phyloP scores from a whole-genome alignment of 1,140 invertebrate genomes.

The Trichonephila clavata region DNA sequence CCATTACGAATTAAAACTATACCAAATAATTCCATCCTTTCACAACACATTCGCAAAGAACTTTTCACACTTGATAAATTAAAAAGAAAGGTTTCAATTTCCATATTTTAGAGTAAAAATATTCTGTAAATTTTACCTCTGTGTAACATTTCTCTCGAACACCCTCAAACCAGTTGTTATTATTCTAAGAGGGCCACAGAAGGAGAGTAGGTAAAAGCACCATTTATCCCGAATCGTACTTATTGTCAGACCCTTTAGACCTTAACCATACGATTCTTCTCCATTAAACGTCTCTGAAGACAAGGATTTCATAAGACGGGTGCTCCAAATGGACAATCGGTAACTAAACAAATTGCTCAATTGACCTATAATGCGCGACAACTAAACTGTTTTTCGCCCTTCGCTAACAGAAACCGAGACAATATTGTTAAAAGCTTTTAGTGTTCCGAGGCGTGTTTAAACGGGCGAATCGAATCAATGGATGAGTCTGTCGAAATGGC shows the following conservation, averaged over 20 bases:
- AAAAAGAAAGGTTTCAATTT: no score
- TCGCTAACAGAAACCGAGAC: neutral
- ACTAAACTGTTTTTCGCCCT: slow-evolving; percentile 27
- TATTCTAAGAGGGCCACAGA: neutral
- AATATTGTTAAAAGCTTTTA: slow-evolving; percentile 50
- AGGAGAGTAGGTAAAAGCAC: neutral
- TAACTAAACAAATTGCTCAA: slow-evolving; percentile 29
- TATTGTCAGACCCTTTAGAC: neutral
- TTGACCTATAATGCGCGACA: slow-evolving; percentile 30
- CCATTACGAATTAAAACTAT: no score
- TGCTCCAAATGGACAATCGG: slow-evolving; percentile 1
- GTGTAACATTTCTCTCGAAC: no score
- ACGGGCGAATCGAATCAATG: slow-evolving; percentile 5
- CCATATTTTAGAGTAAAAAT: no score
- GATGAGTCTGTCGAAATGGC: neutral
- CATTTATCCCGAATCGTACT: slow-evolving; percentile 7
- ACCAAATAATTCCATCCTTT: no score
- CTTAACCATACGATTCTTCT: neutral
- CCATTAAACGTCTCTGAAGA: neutral
- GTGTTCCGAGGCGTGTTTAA: neutral
- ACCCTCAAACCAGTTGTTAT: neutral
- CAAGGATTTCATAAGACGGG: neutral
- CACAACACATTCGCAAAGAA: no score
- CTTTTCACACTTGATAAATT: no score
- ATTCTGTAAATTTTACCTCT: no score